Conservation (phyloP, 1,140 invertebrate genomes). For the Drosophila simulans region DNA sequence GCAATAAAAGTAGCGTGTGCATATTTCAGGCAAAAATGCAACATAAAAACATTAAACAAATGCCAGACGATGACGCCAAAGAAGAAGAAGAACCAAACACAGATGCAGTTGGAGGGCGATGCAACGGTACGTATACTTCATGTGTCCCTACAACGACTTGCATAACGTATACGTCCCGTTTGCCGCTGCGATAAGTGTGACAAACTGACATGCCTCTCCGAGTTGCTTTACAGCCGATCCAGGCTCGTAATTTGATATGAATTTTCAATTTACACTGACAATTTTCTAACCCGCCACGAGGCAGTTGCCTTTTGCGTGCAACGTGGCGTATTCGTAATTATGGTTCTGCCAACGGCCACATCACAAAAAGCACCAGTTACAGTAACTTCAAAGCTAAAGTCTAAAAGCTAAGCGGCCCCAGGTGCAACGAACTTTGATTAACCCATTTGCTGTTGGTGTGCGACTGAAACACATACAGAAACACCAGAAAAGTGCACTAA, state of each 20-base stretch:
- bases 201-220: conserved; percentile 55
- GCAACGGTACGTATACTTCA: conserved; percentile 4
- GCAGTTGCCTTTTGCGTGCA: conserved; percentile 35
- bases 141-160: conserved; percentile 16
- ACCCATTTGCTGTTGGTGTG: conserved; percentile 11
- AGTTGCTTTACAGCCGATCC: conserved; percentile 4
- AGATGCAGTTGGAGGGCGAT: conserved; percentile 7
- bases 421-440: conserved; percentile 75
- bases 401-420: conserved; percentile 50
- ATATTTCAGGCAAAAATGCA: conserved; percentile 76
- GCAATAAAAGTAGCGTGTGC: conserved; percentile 76
- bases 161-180: conserved; percentile 43
- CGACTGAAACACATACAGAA: background rate
- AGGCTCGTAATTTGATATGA: conserved; percentile 68
- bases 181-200: conserved; percentile 64
- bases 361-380: conserved; percentile 29
- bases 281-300: conserved; percentile 31
- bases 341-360: conserved; percentile 30
- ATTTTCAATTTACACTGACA: conserved; percentile 74
- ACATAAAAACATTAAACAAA: conserved; percentile 79
- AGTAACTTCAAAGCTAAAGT: conserved; percentile 20
- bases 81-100: conserved; percentile 6
- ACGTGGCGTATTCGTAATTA: conserved; percentile 73
- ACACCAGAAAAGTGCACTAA: conserved; percentile 34
- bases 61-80: conserved; percentile 53